Conservation (phyloP, 2,888 invertebrate genomes). For the Cephonodes hylas region DNA sequence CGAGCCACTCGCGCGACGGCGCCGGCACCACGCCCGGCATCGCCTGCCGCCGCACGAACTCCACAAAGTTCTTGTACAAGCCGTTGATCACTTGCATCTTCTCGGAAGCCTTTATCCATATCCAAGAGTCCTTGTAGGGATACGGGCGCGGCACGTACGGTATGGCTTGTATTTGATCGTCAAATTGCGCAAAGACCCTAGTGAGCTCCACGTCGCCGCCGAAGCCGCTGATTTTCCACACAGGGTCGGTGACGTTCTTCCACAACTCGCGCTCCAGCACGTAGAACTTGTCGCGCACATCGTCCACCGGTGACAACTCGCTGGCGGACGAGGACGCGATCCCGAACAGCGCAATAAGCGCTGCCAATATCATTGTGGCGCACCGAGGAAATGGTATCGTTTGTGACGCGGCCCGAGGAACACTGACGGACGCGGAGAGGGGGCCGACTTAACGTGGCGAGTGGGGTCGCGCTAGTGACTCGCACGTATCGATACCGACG, state of each 20-base stretch:
- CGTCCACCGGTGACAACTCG: slow-evolving; percentile 77
- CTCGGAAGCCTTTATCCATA: slow-evolving; percentile 83
- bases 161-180: slow-evolving; percentile 69
- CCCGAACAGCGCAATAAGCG: slow-evolving; percentile 56
- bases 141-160: slow-evolving; percentile 49
- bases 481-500: slow-evolving; percentile 18
- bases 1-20: slow-evolving; percentile 72
- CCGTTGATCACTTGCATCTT: slow-evolving; percentile 84
- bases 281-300: slow-evolving; percentile 81
- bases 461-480: slow-evolving; percentile 58
- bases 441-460: slow-evolving; percentile 44
- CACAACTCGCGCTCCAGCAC: slow-evolving; percentile 79
- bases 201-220: slow-evolving; percentile 81
- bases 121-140: slow-evolving; percentile 71
- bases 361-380: slow-evolving; percentile 55
- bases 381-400: slow-evolving; percentile 36
- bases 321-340: slow-evolving; percentile 38
- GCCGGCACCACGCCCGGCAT: slow-evolving; percentile 62
- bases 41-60: slow-evolving; percentile 77
- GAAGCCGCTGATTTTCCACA: slow-evolving; percentile 56
- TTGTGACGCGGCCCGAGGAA: slow-evolving; percentile 51
- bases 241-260: slow-evolving; percentile 65
- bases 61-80: slow-evolving; percentile 84
- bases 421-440: slow-evolving; percentile 49
- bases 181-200: slow-evolving; percentile 79